Conservation (phyloP, 1,140 invertebrate genomes). For the Solenopsis fugax region DNA sequence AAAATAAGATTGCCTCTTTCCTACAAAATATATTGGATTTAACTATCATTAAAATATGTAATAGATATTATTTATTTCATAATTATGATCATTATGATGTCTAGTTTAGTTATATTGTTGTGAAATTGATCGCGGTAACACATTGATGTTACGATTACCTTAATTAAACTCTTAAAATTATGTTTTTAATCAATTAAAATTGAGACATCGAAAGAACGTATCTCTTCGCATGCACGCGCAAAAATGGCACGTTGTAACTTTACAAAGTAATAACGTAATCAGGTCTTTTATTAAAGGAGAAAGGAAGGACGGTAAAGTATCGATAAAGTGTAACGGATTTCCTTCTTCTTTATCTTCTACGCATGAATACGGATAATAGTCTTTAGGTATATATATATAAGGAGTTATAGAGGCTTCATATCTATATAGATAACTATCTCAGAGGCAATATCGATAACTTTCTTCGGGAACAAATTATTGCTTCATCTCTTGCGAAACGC, state of each 20-base stretch:
- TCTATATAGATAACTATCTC: conserved; percentile 65
- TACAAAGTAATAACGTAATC: not conserved
- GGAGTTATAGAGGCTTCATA: conserved; percentile 39
- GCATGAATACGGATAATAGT: conserved; percentile 66
- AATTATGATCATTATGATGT: not conserved
- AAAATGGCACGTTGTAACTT: conserved; percentile 15
- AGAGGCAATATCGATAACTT: conserved; percentile 73
- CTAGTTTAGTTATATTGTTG: not conserved
- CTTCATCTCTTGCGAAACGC: conserved; percentile 4
- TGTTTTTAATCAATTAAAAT: not conserved
- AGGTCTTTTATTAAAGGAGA: not conserved
- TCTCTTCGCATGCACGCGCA: not conserved
- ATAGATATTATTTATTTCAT: too few relatives aligned
- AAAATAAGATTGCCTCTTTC: not conserved
- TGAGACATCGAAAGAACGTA: not conserved
- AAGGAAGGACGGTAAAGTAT: not conserved
- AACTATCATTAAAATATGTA: not conserved
- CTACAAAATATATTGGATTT: not conserved
- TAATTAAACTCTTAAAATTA: not conserved
- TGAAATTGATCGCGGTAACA: not conserved
- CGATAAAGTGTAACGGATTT: conserved; percentile 58
- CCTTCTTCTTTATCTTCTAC: conserved; percentile 60
- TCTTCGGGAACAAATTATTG: conserved; percentile 62
- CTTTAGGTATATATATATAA: conserved; percentile 50
- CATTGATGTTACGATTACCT: not conserved